phyloP scores from a whole-genome alignment of 1,140 invertebrate genomes.

The Drosophila tani region DNA sequence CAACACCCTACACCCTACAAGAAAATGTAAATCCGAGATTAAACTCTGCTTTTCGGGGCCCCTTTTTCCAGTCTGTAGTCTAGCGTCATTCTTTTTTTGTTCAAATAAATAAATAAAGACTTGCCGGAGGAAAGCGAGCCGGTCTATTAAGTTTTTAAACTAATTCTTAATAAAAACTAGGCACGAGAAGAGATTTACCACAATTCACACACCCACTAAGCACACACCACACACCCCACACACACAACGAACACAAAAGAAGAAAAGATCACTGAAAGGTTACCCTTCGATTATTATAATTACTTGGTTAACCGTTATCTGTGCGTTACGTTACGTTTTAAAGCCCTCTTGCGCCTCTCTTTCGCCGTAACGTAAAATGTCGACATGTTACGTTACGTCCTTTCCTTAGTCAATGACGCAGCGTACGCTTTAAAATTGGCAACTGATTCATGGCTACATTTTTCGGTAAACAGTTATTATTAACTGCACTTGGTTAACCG shows the following conservation, averaged over 20 bases:
- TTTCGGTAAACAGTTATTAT: slow-evolving; percentile 2
- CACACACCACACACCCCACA: slow-evolving; percentile 9
- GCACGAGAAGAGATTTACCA: slow-evolving; percentile 22
- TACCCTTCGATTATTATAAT: slow-evolving; percentile 5
- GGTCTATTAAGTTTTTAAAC: slow-evolving; percentile 30
- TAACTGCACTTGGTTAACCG: not conserved
- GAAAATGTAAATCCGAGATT: not conserved
- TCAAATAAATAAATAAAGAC: slow-evolving; percentile 2
- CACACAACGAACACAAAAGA: not conserved
- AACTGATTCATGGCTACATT: not conserved
- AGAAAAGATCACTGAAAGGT: not conserved
- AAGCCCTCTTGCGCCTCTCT: too few species aligned
- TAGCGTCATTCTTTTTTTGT: slow-evolving; percentile 3
- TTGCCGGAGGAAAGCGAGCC: slow-evolving; percentile 1
- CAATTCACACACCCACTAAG: slow-evolving; percentile 6
- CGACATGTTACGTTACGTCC: too few species aligned
- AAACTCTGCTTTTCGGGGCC: not conserved
- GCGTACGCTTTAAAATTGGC: not conserved
- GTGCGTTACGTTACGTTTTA: not conserved
- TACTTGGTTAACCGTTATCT: not conserved
- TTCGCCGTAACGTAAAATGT: too few species aligned
- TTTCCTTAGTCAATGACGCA: not conserved
- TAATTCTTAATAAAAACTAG: slow-evolving; percentile 25
- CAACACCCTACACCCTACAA: not conserved
- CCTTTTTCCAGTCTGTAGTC: slow-evolving; percentile 1